Percentiles rank a stretch among this genome's conserved stretches.
Conservation (phyloP, 2,797 vertebrate species). For the Lutjanus campechanus region DNA sequence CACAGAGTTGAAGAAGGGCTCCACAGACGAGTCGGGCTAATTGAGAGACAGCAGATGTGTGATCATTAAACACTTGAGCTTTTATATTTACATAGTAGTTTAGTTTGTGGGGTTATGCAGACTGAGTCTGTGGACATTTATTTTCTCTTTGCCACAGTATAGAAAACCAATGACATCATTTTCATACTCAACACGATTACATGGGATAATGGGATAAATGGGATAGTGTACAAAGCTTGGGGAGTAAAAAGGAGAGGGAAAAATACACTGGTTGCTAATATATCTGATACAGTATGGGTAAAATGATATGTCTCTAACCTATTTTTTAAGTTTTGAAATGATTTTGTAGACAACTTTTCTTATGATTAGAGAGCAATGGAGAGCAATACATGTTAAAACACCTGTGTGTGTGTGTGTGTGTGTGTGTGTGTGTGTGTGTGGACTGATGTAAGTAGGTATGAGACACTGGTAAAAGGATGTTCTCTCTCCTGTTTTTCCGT, state of each 20-base stretch:
- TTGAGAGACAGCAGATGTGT: conserved; percentile 24
- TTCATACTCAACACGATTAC: neutral
- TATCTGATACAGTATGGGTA: neutral
- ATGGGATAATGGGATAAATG: neutral
- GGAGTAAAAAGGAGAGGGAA: neutral
- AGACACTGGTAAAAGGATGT: conserved; percentile 23
- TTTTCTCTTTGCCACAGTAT: conserved; percentile 4
- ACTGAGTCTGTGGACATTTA: neutral
- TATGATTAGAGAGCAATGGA: too few relatives aligned
- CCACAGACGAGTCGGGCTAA: conserved; percentile 94
- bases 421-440: too few relatives aligned
- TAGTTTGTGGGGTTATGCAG: conserved; percentile 4
- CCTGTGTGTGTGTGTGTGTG: too few relatives aligned
- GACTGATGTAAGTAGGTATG: neutral
- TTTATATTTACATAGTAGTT: conserved; percentile 4
- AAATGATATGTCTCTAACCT: too few relatives aligned
- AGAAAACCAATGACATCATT: neutral
- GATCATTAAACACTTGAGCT: neutral
- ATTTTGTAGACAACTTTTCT: too few relatives aligned
- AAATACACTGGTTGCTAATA: neutral
- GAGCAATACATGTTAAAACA: too few relatives aligned
- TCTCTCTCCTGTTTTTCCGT: conserved; percentile 20
- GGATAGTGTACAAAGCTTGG: neutral
- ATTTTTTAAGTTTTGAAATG: too few relatives aligned
- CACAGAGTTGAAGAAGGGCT: conserved; percentile 95